Evolutionary conservation across 2,888 invertebrate species (phyloP), one percentile per base, ranked within the genome.

Genomic region (Acanthococcus lagerstroemiae): DNA sequence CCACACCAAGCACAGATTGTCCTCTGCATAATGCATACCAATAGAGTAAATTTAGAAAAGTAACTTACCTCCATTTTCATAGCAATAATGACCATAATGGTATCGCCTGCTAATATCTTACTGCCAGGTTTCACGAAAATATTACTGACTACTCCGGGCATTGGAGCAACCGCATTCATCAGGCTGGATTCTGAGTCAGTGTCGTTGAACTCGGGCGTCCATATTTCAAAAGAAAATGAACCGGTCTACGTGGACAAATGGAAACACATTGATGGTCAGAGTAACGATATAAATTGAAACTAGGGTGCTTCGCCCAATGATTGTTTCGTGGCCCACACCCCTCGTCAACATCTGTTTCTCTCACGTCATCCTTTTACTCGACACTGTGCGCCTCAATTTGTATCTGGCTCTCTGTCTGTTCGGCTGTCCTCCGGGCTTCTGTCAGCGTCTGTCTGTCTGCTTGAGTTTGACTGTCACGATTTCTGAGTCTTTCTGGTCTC

Each of bases 21-120:
- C 9, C 21, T n/a, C 12, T 27, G 19, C n/a, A n/a, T n/a, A n/a
- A n/a, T n/a, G n/a, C n/a, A n/a, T n/a, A n/a, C n/a, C n/a, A n/a
- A n/a, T 12, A 9, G 25, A 63, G 19, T n/a, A n/a, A n/a, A n/a
- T n/a, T n/a, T n/a, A n/a, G n/a, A n/a, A n/a, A n/a, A n/a, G n/a
- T n/a, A 55, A 58, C 60, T 75, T 74, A 84, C 84, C 80, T 99
- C 99, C 99, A 99, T 99, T 80, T 99, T 99, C 99, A 99, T 99
- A 0, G 99, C 99, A 70, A 95, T 94, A 74, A 99, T 86, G 52
- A 96, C 88, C 68, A 96, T 86, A 2, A 99, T 79, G 0, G 90
- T 86, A 74, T 97, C 94, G 0, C 95, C 96, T 74, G 84, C 83
- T 69, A 85, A 84, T 3, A 99, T 94, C 72, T 75, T 71, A 72